Evolutionary conservation across 2,113 vertebrate genomes (phyloP).

Genomic region (Climacteris rufus): DNA sequence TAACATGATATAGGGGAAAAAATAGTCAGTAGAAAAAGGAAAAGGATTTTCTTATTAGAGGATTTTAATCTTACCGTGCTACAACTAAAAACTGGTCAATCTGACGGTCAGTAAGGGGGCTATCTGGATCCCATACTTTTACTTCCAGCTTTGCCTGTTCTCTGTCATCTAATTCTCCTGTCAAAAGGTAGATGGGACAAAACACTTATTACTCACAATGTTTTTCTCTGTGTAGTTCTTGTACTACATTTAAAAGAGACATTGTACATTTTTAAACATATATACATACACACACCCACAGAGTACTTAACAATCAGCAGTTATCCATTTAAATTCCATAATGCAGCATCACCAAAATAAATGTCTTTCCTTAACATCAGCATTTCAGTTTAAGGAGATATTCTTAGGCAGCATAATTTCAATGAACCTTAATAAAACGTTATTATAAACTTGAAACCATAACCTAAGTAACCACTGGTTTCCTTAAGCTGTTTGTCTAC

Average conservation of each 20-base stretch:
- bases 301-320: neutral
- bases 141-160: slow-evolving; percentile 95
- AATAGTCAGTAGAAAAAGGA: slow-evolving; percentile 12
- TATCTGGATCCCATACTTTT: slow-evolving; percentile 97
- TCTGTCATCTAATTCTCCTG: slow-evolving; percentile 91
- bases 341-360: neutral
- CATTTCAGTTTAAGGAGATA: neutral
- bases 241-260: slow-evolving; percentile 22
- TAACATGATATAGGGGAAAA: neutral
- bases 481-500: neutral
- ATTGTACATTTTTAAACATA: neutral
- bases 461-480: neutral
- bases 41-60: slow-evolving; percentile 36
- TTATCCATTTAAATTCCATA: neutral
- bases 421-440: neutral
- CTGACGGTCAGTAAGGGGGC: slow-evolving; percentile 92
- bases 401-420: neutral
- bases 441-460: neutral
- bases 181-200: slow-evolving; percentile 62
- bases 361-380: neutral
- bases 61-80: slow-evolving; percentile 84
- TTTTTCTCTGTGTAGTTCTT: neutral
- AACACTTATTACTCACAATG: slow-evolving; percentile 54
- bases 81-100: slow-evolving; percentile 99
- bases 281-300: neutral